Conservation (phyloP, 2,888 invertebrate genomes). For the Lutraria lutraria region DNA sequence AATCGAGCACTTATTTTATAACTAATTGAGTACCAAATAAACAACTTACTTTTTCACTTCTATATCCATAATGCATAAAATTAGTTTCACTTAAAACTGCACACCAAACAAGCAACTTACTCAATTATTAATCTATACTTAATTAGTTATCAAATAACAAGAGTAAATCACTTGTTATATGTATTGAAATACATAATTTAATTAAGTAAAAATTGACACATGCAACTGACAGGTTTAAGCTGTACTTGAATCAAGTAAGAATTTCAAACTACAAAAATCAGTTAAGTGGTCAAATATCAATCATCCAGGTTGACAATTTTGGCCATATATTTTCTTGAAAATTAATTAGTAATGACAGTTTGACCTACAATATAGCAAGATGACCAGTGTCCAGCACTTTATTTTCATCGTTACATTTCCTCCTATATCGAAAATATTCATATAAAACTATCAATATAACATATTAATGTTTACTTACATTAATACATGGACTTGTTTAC, state of each 20-base stretch:
- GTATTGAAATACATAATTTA: background rate
- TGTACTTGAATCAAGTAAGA: background rate
- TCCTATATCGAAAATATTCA: conserved; percentile 21
- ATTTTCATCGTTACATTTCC: conserved; percentile 34
- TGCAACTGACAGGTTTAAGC: background rate
- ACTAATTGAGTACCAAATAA: background rate
- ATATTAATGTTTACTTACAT: background rate
- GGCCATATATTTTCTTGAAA: conserved; percentile 48
- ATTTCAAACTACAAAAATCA: background rate
- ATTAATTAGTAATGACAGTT: conserved; percentile 47
- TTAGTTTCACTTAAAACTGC: background rate
- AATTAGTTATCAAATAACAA: background rate
- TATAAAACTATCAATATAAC: conserved; percentile 1
- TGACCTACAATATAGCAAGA: conserved; percentile 27
- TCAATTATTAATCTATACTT: background rate
- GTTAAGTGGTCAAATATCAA: background rate
- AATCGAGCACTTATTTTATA: too few species aligned
- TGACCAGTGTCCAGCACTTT: conserved; percentile 39
- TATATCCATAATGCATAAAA: background rate
- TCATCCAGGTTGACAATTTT: conserved; percentile 40
- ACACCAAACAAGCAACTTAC: background rate
- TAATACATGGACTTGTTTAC: background rate
- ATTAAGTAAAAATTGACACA: background rate
- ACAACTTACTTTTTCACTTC: background rate
- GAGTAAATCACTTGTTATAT: background rate